These are phyloP conservation scores for Mya arenaria DNA, from an alignment of 1,140 invertebrate genomes.

Conservation along the genomic window DNA sequence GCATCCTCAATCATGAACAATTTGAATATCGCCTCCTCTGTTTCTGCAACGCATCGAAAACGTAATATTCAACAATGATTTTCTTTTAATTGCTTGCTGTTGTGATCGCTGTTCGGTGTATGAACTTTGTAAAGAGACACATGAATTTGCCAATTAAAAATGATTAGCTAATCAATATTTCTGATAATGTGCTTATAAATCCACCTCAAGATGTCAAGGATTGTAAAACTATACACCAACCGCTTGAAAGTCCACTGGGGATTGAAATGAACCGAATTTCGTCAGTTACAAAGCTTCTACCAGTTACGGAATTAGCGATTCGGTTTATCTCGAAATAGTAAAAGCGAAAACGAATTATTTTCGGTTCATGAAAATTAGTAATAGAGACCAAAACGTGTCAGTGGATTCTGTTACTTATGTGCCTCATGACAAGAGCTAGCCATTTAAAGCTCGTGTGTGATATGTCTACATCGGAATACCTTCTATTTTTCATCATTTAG, in stretches of 20 bases:
- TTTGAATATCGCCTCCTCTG: background rate
- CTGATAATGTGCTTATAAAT: too few species aligned
- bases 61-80: background rate
- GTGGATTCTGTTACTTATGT: slow-evolving; percentile 34
- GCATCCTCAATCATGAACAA: background rate
- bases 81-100: background rate
- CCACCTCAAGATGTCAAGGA: background rate
- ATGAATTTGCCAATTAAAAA: background rate
- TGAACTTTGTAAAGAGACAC: background rate
- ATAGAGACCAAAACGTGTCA: background rate
- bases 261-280: background rate
- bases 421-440: slow-evolving; percentile 19
- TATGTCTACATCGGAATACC: slow-evolving; percentile 22
- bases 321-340: background rate
- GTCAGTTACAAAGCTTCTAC: background rate
- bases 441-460: slow-evolving; percentile 14
- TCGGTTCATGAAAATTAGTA: background rate
- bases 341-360: background rate
- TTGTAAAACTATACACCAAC: too few species aligned
- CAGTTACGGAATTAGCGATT: background rate
- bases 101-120: background rate
- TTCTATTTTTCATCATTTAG: slow-evolving; percentile 11
- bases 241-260: slow-evolving; percentile 3
- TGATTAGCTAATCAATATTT: too few species aligned
- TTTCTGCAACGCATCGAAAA: background rate